These are phyloP conservation scores for Tangara arthus DNA, from an alignment of 2,797 vertebrate genomes.

Conservation along the genomic window DNA sequence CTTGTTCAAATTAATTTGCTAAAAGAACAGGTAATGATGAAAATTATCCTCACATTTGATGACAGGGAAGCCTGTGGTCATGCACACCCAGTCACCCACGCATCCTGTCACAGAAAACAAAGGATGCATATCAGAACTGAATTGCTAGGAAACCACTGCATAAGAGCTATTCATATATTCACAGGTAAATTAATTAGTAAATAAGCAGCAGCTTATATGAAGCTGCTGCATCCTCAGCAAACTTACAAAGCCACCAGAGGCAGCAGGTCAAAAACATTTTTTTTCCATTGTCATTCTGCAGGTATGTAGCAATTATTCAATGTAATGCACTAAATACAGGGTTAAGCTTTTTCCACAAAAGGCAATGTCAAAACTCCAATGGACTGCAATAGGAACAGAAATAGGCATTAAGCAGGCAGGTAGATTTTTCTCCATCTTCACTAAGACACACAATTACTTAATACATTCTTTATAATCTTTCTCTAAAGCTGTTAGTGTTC, in stretches of 20 bases:
- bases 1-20: conserved; percentile 64
- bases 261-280: conserved; percentile 37
- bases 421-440: not conserved
- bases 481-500: not conserved
- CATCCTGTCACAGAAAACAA: conserved; percentile 19
- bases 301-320: conserved; percentile 35
- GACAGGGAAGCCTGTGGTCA: conserved; percentile 43
- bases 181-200: conserved; percentile 61
- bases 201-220: conserved; percentile 24
- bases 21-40: conserved; percentile 63
- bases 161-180: conserved; percentile 5
- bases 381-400: not conserved
- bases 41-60: conserved; percentile 48
- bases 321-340: conserved; percentile 1
- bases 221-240: conserved; percentile 30
- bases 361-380: not conserved
- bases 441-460: not conserved
- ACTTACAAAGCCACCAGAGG: conserved; percentile 44
- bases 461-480: not conserved
- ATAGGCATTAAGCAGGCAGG: not conserved
- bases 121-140: conserved; percentile 47
- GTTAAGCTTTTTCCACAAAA: not conserved
- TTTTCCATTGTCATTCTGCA: conserved; percentile 35
- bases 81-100: conserved; percentile 32
- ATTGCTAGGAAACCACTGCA: conserved; percentile 24